phyloP scores from a whole-genome alignment of 2,113 vertebrate genomes.

The Trachemys scripta region DNA sequence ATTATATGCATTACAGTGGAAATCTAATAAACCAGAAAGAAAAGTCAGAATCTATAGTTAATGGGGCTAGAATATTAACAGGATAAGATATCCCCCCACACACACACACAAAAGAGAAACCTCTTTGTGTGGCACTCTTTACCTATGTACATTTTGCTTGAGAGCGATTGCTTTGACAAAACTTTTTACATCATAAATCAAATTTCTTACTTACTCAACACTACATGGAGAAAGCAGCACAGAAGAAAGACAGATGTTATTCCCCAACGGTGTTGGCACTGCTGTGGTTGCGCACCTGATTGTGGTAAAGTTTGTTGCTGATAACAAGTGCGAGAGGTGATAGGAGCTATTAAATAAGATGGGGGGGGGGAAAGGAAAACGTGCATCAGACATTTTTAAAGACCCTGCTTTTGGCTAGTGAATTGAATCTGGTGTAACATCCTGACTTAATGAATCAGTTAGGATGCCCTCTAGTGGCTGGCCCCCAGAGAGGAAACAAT shows the following conservation, averaged over 20 bases:
- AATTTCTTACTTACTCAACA: background rate
- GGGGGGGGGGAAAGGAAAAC: background rate
- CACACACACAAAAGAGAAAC: background rate
- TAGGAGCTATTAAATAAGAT: background rate
- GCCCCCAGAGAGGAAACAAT: background rate
- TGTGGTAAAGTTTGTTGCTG: background rate
- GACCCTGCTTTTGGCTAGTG: background rate
- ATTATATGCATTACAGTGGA: background rate
- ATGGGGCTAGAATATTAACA: background rate
- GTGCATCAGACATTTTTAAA: background rate
- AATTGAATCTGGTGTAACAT: background rate
- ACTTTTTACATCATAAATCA: background rate
- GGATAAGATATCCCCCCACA: accelerated
- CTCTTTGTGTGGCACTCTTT: background rate
- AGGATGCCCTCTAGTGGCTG: background rate
- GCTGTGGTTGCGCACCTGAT: background rate
- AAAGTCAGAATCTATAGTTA: background rate
- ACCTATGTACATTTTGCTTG: accelerated
- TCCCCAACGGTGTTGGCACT: background rate
- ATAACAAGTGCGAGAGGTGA: background rate
- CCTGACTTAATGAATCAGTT: accelerated
- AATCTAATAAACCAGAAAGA: background rate
- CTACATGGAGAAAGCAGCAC: background rate
- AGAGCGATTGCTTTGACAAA: background rate
- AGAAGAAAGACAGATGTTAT: background rate